These are phyloP conservation scores for Paracentrotus lividus DNA, from an alignment of 53 echinoderm and acorn worm genomes.

Conservation along the genomic window DNA sequence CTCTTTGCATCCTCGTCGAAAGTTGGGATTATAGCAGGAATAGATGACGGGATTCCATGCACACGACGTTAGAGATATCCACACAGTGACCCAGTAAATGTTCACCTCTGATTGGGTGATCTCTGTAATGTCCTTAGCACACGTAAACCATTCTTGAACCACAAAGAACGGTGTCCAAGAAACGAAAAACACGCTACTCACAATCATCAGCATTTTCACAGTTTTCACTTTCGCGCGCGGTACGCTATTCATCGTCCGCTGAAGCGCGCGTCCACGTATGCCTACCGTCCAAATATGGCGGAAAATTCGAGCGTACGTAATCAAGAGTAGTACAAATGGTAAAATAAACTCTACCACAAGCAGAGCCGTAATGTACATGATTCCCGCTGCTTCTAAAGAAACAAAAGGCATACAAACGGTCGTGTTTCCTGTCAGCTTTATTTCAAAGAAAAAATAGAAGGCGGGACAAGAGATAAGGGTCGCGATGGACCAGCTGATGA, in stretches of 20 bases:
- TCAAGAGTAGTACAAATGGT: constrained; percentile 75
- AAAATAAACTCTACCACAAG: constrained; percentile 78
- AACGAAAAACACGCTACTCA: constrained; percentile 84
- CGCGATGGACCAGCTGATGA: constrained; percentile 85
- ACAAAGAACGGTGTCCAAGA: constrained; percentile 95
- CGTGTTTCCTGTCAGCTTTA: background rate
- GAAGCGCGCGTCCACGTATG: constrained; percentile 79
- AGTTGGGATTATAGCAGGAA: constrained; percentile 92
- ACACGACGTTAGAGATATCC: constrained; percentile 91
- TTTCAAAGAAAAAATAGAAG: constrained; percentile 84
- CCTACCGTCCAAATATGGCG: constrained; percentile 95
- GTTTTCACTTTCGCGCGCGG: constrained; percentile 98
- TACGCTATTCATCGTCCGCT: constrained; percentile 92
- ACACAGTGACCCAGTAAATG: constrained; percentile 78
- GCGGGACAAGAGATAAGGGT: constrained; percentile 83
- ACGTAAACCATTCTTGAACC: constrained; percentile 69
- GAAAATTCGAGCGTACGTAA: constrained; percentile 84
- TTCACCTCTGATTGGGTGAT: constrained; percentile 42
- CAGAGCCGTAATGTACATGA: constrained; percentile 77
- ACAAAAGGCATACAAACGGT: constrained; percentile 74
- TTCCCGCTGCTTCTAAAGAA: constrained; percentile 68
- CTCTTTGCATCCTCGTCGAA: constrained; percentile 97
- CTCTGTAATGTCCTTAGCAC: constrained; percentile 1
- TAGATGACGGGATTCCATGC: constrained; percentile 94
- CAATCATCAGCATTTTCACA: constrained; percentile 95